Percentiles rank a stretch among this genome's conserved stretches.
phyloP scores from a whole-genome alignment of 2,113 vertebrate species.

The Piaya cayana region DNA sequence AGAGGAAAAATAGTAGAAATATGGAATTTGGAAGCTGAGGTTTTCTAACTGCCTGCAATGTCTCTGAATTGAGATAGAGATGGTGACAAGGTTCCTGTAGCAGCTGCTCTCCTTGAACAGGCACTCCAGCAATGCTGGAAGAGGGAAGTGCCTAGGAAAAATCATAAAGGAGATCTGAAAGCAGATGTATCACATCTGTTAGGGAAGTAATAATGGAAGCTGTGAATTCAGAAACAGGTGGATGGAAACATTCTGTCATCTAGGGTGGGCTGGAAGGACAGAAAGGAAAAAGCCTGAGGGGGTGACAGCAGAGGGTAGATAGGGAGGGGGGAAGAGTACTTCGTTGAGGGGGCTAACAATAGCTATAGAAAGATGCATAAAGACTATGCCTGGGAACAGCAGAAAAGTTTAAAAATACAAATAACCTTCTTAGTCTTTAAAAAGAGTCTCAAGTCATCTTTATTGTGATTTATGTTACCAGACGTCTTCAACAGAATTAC shows the following conservation, averaged over 20 bases:
- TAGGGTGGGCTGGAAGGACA: background rate
- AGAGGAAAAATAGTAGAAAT: background rate
- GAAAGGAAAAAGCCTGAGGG: background rate
- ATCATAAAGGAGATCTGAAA: background rate
- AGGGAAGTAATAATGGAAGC: background rate
- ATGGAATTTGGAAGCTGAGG: background rate
- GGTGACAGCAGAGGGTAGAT: background rate
- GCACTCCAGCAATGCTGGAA: background rate
- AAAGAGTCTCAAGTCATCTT: background rate
- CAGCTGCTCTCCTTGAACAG: background rate
- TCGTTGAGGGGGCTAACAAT: background rate
- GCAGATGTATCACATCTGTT: conserved; percentile 53
- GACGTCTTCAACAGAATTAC: conserved; percentile 10
- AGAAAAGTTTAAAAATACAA: background rate
- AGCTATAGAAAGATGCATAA: background rate
- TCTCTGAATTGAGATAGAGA: background rate
- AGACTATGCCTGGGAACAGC: background rate
- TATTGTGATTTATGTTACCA: background rate
- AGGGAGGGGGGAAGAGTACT: background rate
- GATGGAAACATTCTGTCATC: background rate
- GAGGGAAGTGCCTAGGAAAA: conserved; percentile 5
- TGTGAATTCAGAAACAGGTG: background rate
- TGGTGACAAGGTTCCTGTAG: background rate
- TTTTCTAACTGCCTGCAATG: background rate
- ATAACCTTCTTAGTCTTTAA: conserved; percentile 1